Base-by-base conservation (phyloP, 2,888 invertebrate genomes). In the Caenorhabditis imperialis region DNA sequence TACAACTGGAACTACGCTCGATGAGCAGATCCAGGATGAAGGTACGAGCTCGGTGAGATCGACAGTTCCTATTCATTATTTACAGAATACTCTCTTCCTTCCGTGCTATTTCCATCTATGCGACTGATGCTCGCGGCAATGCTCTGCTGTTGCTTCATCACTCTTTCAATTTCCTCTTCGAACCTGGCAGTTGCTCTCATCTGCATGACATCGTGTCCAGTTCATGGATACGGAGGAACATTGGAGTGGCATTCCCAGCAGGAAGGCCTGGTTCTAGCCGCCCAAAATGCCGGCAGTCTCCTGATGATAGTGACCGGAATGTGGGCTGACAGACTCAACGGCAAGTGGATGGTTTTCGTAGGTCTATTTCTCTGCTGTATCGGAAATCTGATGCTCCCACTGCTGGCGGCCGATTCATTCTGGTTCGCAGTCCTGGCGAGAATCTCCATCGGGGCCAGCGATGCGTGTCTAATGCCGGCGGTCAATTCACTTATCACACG, bases 111-210 rank as follows among this genome's bases (percentile, higher is more conserved):
- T 62, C 86, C 86, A 2, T 86, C 85, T 8, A 85, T 86, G 85
- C 70, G 86, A 7, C 71, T 86, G 12, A 77, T 86, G 62, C 44
- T 86, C 18, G 86, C 86, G 7, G 84, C 83, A 14, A 79, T 86
- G 60, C 75, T 86, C 7, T 85, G 84, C 44, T 85, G 85, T 53
- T 86, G 86, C 55, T 86, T 84, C 65, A 86, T 86, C 40, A 81
- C 84, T 14, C 65, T 86, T 7, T 82, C 86, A 8, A 84, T 86
- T 38, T 80, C 80, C 12, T 82, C 86, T 1, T 85, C 85, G 2
- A 86, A 86, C 55, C 79, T 86, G 25, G 83, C 86, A 8, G 86
- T 86, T 12, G 86, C 85, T 14, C 57, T 86, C n/a, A 86, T 86
- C 23, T 86, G 86, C 62, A 86, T 86, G 86, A 86, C 84, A n/a